phyloP scores from a whole-genome alignment of 2,888 invertebrate genomes.

The Cryptosula pallasiana region DNA sequence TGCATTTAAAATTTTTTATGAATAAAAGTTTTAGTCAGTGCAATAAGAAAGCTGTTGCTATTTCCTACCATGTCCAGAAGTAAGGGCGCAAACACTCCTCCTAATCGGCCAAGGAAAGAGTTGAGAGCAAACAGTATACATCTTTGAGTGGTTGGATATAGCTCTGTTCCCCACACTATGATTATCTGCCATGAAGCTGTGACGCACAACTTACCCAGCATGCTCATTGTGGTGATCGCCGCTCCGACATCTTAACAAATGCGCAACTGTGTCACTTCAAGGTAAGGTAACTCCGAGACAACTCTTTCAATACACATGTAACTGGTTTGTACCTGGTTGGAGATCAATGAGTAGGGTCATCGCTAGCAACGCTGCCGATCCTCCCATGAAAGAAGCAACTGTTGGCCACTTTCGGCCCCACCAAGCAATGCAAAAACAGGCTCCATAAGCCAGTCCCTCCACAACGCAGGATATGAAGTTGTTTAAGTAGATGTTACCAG shows the following conservation, averaged over 20 bases:
- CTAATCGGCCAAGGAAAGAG: not conserved
- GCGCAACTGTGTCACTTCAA: too few relatives aligned
- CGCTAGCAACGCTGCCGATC: not conserved
- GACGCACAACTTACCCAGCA: slow-evolving; percentile 16
- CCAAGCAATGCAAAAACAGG: slow-evolving; percentile 2
- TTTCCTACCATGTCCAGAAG: not conserved
- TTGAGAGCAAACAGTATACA: slow-evolving; percentile 7
- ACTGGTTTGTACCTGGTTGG: too few relatives aligned
- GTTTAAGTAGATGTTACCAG: slow-evolving; percentile 20
- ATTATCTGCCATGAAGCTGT: slow-evolving; percentile 17
- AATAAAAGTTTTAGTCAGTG: too few relatives aligned
- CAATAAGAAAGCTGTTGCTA: too few relatives aligned
- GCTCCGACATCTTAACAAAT: not conserved
- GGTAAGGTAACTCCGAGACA: too few relatives aligned
- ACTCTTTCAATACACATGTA: too few relatives aligned
- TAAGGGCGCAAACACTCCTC: not conserved
- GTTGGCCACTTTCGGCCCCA: slow-evolving; percentile 13
- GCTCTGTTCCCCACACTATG: slow-evolving; percentile 11
- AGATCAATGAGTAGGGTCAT: not conserved
- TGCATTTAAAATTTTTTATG: too few relatives aligned
- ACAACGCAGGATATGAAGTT: not conserved
- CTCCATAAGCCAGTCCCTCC: not conserved
- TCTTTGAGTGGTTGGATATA: slow-evolving; percentile 17
- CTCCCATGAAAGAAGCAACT: not conserved
- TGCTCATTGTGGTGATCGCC: not conserved